Evolutionary conservation across 1,140 invertebrate species (phyloP).

Genomic region (Monomorium pharaonis): DNA sequence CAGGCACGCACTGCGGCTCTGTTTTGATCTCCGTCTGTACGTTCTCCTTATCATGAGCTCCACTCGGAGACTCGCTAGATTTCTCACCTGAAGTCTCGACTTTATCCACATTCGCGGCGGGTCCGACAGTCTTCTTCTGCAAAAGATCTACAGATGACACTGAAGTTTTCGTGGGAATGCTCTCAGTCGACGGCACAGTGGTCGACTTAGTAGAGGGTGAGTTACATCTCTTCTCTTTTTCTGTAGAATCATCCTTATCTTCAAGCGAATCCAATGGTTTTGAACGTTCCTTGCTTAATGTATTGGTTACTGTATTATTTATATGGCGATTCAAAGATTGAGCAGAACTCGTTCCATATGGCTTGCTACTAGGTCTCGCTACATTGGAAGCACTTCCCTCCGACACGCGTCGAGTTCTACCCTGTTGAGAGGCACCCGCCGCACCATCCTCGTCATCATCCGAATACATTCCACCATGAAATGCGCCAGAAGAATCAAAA

Average conservation of each 20-base stretch:
- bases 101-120: constrained; percentile 30
- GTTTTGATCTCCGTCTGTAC: constrained; percentile 8
- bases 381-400: constrained; percentile 77
- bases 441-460: constrained; percentile 86
- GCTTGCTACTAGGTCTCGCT: constrained; percentile 65
- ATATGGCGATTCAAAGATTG: constrained; percentile 69
- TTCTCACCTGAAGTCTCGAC: constrained; percentile 2
- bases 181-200: constrained; percentile 16
- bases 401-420: constrained; percentile 78
- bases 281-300: constrained; percentile 72
- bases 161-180: constrained; percentile 58
- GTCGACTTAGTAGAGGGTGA: constrained; percentile 65
- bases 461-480: constrained; percentile 88
- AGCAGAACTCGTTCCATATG: constrained; percentile 53
- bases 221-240: constrained; percentile 69
- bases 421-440: constrained; percentile 68
- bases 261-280: constrained; percentile 74
- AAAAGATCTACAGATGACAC: constrained; percentile 57
- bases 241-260: constrained; percentile 66
- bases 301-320: constrained; percentile 54
- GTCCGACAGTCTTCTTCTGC: constrained; percentile 46
- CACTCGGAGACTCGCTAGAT: neutral
- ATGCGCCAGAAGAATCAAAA: constrained; percentile 94
- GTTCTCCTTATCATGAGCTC: neutral
- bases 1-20: constrained; percentile 34